Conservation (phyloP, 2,797 vertebrate genomes). For the Helarctos malayanus region DNA sequence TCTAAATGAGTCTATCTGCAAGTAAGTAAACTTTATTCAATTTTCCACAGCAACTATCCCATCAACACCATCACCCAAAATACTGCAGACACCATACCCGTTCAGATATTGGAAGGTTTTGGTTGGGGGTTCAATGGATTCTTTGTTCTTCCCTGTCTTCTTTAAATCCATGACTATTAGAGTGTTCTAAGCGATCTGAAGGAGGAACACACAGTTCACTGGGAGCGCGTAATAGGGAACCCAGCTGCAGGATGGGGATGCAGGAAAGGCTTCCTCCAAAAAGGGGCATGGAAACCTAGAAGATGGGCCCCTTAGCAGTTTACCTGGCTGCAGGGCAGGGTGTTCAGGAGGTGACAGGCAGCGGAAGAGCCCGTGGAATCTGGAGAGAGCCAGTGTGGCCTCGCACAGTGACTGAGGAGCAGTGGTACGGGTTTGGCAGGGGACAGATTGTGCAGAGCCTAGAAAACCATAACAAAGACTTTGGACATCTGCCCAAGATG, state of each 20-base stretch:
- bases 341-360: accelerated
- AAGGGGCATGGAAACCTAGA: background rate
- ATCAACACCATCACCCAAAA: background rate
- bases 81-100: background rate
- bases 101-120: background rate
- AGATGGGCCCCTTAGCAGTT: accelerated
- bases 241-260: accelerated
- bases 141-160: background rate
- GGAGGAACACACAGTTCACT: accelerated
- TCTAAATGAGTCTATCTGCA: slow-evolving; percentile 71
- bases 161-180: background rate
- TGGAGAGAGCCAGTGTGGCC: background rate
- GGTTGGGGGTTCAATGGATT: background rate
- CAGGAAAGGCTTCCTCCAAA: background rate
- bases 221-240: accelerated
- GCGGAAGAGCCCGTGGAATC: background rate
- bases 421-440: accelerated
- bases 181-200: background rate
- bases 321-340: background rate
- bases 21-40: slow-evolving; percentile 70
- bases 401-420: accelerated
- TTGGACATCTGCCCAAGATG: background rate
- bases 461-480: background rate
- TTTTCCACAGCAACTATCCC: slow-evolving; percentile 14
- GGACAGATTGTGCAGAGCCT: background rate